Base-by-base conservation (phyloP, 2,113 vertebrate species). In the Oxygymnocypris stewartii region DNA sequence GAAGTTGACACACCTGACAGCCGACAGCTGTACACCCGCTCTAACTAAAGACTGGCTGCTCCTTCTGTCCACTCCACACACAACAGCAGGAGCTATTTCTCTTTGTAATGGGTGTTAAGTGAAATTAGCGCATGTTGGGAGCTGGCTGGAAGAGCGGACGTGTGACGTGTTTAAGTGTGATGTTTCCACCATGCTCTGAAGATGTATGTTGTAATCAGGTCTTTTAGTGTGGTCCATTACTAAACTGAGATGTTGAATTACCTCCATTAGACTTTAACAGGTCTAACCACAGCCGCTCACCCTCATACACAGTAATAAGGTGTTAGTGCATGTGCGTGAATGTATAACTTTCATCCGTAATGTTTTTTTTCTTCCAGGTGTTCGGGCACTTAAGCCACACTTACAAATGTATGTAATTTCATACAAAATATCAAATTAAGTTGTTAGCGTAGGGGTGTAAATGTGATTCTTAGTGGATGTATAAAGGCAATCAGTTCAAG, bases 151-250 rank as follows among this genome's bases (percentile, higher is more conserved):
- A 18, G 73, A 76, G 74, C 35, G 35, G 18, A 6, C 42, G 57
- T 84, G 88, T 79, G 69, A 23, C 20, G 1, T 61, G 37, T 69
- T 74, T 83, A 40, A 9, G 4, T 65, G n/a, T 79, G 28, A 69
- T 69, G 35, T 79, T 77, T 51, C 74, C 47, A 59, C 71, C 69
- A n/a, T 37, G 51, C 81, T 79, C 74, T 67, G 44, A 80, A 81
- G 84, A 88, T 35, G 47, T 87, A 84, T 86, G 86, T 80, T 54
- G 44, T 87, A 87, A 87, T 86, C 67, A 42, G 79, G 87, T 67
- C 67, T 88, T 85, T 88, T 86, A 82, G 77, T 65, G 23, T 49
- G 11, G 40, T 11, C 76, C 42, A 49, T 84, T 84, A 81, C 84
- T 61, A 84, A 86, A 25, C 84, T 65, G 61, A 87, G 31, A 74